Base-by-base conservation (phyloP, 2,113 vertebrate genomes). In the Pangasianodon gigas region DNA sequence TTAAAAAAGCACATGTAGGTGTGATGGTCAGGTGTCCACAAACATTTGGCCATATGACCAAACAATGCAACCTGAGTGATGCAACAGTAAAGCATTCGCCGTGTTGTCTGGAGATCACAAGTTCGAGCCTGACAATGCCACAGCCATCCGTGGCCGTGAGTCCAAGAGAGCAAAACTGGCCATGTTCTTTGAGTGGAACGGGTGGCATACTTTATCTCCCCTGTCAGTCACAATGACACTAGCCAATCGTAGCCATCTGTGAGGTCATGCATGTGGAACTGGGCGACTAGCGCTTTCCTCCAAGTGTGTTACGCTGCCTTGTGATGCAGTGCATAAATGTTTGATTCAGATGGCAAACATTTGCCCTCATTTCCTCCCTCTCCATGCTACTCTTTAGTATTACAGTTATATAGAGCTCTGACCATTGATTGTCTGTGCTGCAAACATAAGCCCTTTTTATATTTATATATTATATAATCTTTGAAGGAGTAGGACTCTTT, bases 381-480 rank as follows among this genome's bases (percentile, higher is more conserved):
- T 80, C 46, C 46, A 52, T 52, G 11, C 5, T 26, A 52, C 26
- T 37, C 19, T 60, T 91, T 54, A 84, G 18, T 58, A 74, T 84
- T 65, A 80, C 87, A 79, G 54, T 87, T 88, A 75, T 71, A 84
- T 81, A 89, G 87, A 92, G 87, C 67, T 88, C 11, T 84, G 84
- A 67, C 85, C 58, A 90, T 60, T 92, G 75, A 93, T 92, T 93
- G 84, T 91, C 80, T 92, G 80, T 91, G 87, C 89, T 86, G 75
- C 90, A 88, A 88, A 90, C 0, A 87, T 88, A 37, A 6, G 62
- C 65, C 48, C 79, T 84, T 90, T 90, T 89, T 86, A 79, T 90
- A 88, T 92, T 91, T 58, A 91, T 51, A 87, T 87, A 91, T 94
- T 94, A 94, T 92, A 90, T 93, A 87, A 94, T 92, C 86, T 92